Evolutionary conservation across 2,888 invertebrate species (phyloP).

Genomic region (Dynastes grantii): DNA sequence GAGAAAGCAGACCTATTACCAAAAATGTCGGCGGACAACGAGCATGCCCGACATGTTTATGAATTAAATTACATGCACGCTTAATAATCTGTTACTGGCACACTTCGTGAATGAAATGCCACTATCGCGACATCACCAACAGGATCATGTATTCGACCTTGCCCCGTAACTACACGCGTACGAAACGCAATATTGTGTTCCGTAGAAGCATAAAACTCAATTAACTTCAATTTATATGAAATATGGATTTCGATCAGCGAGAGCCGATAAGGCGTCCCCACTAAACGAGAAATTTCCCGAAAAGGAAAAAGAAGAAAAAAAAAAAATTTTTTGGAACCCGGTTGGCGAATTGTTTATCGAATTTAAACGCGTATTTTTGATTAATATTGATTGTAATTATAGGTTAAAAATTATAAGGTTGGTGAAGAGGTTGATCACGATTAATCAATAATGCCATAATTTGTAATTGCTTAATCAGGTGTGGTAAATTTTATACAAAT

Average conservation of each 20-base stretch:
- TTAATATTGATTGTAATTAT: slow-evolving; percentile 1
- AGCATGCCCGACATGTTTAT: background rate
- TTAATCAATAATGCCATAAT: background rate
- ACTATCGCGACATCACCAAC: slow-evolving; percentile 5
- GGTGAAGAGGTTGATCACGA: background rate
- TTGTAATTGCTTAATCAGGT: background rate
- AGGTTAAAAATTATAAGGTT: background rate
- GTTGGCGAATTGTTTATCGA: background rate
- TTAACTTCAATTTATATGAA: slow-evolving; percentile 10
- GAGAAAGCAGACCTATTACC: slow-evolving; percentile 3
- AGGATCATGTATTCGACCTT: slow-evolving; percentile 1
- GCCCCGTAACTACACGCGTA: slow-evolving; percentile 4
- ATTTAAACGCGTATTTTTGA: background rate
- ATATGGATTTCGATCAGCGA: background rate
- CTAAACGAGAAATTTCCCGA: background rate
- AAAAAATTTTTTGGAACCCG: no score
- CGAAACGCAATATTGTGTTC: slow-evolving; percentile 1
- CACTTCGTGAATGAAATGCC: slow-evolving; percentile 10
- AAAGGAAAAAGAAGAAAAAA: background rate
- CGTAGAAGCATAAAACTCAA: slow-evolving; percentile 5
- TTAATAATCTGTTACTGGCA: slow-evolving; percentile 7
- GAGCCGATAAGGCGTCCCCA: background rate
- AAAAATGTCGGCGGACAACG: background rate
- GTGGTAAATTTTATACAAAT: background rate
- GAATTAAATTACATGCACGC: slow-evolving; percentile 4